Base-by-base conservation (phyloP, 2,113 vertebrate genomes). In the Petaurus breviceps region DNA sequence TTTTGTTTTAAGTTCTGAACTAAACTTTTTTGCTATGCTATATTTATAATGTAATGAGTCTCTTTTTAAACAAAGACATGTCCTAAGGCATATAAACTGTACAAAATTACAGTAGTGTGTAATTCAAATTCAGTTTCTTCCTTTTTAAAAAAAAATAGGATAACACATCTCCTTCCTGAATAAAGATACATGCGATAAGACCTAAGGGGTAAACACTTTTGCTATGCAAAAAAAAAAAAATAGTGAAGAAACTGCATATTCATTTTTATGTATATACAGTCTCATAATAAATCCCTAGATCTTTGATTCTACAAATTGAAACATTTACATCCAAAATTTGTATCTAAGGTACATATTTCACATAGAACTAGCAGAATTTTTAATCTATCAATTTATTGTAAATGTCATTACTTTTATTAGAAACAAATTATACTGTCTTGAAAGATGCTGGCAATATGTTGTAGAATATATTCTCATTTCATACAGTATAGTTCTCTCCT, bases 171-270 rank as follows among this genome's bases (percentile, higher is more conserved):
- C 47, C 94, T 97, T 96, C 97, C 94, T 96, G 84, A 98, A 55
- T 97, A 92, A 97, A 95, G 61, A 94, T 89, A 51, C 51, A 89
- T 31, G 47, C 26, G 52, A 93, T 97, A 98, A 97, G 77, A 97
- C 52, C 61, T 97, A 97, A 96, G 90, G 95, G 90, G 95, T 97
- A 94, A 97, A 96, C 49, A 97, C 93, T 96, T 96, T 93, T 28
- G 1, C 91, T 98, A 97, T 92, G 96, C 97, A 99, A 1, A 97
- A 98, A 8, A 97, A 99, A 1, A 97, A 98, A 8, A 49, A 51
- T 84, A 97, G 95, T 96, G 94, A 94, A 96, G 95, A 95, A 94
- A 77, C 93, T 90, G 47, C 12, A 68, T 16, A 47, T 37, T 96
- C 52, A 93, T 96, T 97, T 89, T 98, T 93, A 99, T 99, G 90